Base-by-base conservation (phyloP, 1,140 invertebrate genomes). In the Ceratosolen fusciceps region DNA sequence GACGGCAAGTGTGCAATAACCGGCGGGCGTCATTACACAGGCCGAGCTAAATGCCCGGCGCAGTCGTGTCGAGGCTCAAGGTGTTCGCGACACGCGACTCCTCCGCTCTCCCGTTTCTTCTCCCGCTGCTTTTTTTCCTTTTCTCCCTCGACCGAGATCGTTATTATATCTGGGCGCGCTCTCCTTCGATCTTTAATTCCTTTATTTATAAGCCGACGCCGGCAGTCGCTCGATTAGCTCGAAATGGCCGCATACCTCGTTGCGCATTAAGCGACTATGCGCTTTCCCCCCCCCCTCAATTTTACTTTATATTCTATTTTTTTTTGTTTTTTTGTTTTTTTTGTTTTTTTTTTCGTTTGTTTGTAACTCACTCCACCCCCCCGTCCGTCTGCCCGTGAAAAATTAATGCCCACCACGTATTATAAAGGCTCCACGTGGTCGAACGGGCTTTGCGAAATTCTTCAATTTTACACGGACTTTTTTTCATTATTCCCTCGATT, bases 141-240 rank as follows among this genome's bases (percentile, higher is more conserved):
- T n/a, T n/a, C 67, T 67, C 34, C 39, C 67, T 70, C n/a, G 21
- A 10, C 67, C 43, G 24, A 49, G 67, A 70, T 47, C n/a, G n/a
- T n/a, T 47, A 70, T 70, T 26, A 43, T 70, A 49, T n/a, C 67
- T 26, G 4, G 14, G 60, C 12, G 31, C 34, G 19, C 31, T 26
- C 12, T 26, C 9, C 24, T 54, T 71, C 68, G 68, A 71, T 71
- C 29, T 71, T 71, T 71, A 71, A 71, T 71, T 71, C 47, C 68
- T 71, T 71, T 71, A 71, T 71, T 71, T 52, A 54, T 52, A 24
- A 14, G 26, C 47, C 12, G 31, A 24, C 14, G 26, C 24, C 12
- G 39, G 16, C 24, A 2, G 16, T 47, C 39, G 67, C 47, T 16
- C 68, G 68, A 71, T 71, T 71, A 71, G 9, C 29, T 34, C n/a